Base-by-base conservation (phyloP, 2,797 vertebrate species). In the Aldrovandia affinis region DNA sequence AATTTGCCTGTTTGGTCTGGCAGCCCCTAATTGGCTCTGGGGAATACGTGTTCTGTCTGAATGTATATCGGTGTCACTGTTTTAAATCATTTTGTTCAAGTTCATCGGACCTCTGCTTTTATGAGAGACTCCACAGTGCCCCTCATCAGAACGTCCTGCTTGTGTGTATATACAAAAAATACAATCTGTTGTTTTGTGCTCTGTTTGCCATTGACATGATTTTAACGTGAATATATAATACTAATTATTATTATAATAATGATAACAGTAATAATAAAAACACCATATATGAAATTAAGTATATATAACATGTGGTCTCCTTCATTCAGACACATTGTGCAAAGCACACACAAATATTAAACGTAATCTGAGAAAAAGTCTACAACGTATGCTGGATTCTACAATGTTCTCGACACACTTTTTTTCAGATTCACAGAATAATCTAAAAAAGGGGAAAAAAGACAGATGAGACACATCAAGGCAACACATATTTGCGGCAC, bases 51-150 rank as follows among this genome's bases (percentile, higher is more conserved):
- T 63, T 28, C 9, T 39, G 1, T 70, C 33, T 70, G 65, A 70
- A 70, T 70, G 65, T 70, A 70, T 70, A 30, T 30, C 36, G 33
- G 33, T 70, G 65, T 70, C 33, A 70, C 65, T 30, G n/a, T 63
- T 63, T 28, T 70, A 7, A 20, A 39, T 4, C 18, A 36, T 39
- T 70, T 70, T 61, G 33, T 70, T 4, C 33, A 70, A 15, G 5
- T 39, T 70, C 65, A 0, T 36, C 65, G 15, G 33, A 39, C 65
- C 47, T 50, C 47, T 50, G 47, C 6, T 50, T 50, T 50, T 50
- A 12, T 50, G 47, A 50, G 47, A 50, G 47, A 12, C 33, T 70
- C 65, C 65, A 36, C 65, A 4, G 33, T n/a, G 10, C 0, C 36
- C 30, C 12, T 30, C 33, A 18, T n/a, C 30, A 68, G 33, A 12